Evolutionary conservation across 1,140 invertebrate species (phyloP).

Genomic region (Drosophila persimilis): DNA sequence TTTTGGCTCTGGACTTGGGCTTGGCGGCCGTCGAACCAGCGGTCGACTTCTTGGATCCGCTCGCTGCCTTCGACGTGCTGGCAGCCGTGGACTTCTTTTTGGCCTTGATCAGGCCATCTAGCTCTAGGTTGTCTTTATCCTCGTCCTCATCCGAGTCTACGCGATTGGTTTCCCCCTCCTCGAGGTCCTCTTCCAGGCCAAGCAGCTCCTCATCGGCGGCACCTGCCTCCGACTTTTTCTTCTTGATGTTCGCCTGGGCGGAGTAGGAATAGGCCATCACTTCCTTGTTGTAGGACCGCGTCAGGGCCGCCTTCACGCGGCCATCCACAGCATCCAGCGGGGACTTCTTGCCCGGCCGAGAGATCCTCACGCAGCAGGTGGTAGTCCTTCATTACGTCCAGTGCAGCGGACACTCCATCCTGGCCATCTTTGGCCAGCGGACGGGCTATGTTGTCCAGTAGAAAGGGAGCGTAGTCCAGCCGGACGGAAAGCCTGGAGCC

Average conservation of each 20-base stretch:
- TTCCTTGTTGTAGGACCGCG: slow-evolving; percentile 95
- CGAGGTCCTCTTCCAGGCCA: slow-evolving; percentile 63
- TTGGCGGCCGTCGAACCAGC: slow-evolving; percentile 17
- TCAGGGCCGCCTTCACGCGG: slow-evolving; percentile 97
- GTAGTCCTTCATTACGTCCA: slow-evolving; percentile 92
- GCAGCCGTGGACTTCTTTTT: slow-evolving; percentile 65
- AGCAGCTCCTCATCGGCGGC: slow-evolving; percentile 72
- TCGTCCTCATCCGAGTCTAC: slow-evolving; percentile 82
- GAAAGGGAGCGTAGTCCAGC: slow-evolving; percentile 91
- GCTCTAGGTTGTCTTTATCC: slow-evolving; percentile 87
- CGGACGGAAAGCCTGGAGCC: slow-evolving; percentile 90
- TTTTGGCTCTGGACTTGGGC: slow-evolving; percentile 64
- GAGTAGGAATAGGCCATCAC: slow-evolving; percentile 88
- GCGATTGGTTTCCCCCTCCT: slow-evolving; percentile 80
- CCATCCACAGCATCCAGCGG: slow-evolving; percentile 90
- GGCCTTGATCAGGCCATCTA: slow-evolving; percentile 91
- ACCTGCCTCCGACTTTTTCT: slow-evolving; percentile 84
- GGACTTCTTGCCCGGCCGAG: slow-evolving; percentile 91
- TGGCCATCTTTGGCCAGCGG: slow-evolving; percentile 88
- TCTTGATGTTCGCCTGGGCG: slow-evolving; percentile 85
- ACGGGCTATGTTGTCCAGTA: slow-evolving; percentile 88
- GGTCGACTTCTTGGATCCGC: slow-evolving; percentile 49
- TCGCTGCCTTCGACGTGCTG: slow-evolving; percentile 38
- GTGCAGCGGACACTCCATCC: slow-evolving; percentile 89
- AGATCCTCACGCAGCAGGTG: slow-evolving; percentile 95